A percentile compares a stretch with the other conserved stretches of the same genome.
Evolutionary conservation across 1,140 invertebrate species (phyloP).

Genomic region (Ips nitidus): DNA sequence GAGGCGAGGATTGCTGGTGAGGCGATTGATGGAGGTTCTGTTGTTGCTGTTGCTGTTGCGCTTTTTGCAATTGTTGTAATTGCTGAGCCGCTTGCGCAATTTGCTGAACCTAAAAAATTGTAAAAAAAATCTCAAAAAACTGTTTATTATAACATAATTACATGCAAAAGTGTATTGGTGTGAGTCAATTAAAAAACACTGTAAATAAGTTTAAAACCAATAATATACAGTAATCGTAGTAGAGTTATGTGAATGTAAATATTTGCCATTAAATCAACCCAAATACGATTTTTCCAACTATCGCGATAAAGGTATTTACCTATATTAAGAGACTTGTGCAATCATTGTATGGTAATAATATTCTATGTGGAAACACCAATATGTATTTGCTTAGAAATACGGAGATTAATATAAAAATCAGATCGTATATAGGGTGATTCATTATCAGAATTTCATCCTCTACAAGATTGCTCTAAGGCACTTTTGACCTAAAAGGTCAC

Average conservation of each 20-base stretch:
- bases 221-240: too few relatives aligned
- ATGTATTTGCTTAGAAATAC: too few relatives aligned
- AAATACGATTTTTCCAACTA: slow-evolving; percentile 24
- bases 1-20: slow-evolving; percentile 54
- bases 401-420: too few relatives aligned
- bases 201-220: background rate
- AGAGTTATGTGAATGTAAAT: slow-evolving; percentile 20
- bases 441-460: too few relatives aligned
- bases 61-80: slow-evolving; percentile 76
- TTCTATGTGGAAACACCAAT: too few relatives aligned
- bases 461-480: too few relatives aligned
- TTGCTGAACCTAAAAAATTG: slow-evolving; percentile 64
- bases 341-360: slow-evolving; percentile 15
- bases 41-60: slow-evolving; percentile 80
- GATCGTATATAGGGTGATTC: too few relatives aligned
- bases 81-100: slow-evolving; percentile 82
- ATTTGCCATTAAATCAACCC: slow-evolving; percentile 25
- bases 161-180: slow-evolving; percentile 2
- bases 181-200: background rate
- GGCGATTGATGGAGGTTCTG: slow-evolving; percentile 76
- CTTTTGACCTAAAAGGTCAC: too few relatives aligned
- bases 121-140: background rate
- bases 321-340: slow-evolving; percentile 24
- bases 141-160: background rate
- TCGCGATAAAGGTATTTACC: slow-evolving; percentile 20